Evolutionary conservation across 2,888 invertebrate species (phyloP).

Genomic region (Microplitis manilae): DNA sequence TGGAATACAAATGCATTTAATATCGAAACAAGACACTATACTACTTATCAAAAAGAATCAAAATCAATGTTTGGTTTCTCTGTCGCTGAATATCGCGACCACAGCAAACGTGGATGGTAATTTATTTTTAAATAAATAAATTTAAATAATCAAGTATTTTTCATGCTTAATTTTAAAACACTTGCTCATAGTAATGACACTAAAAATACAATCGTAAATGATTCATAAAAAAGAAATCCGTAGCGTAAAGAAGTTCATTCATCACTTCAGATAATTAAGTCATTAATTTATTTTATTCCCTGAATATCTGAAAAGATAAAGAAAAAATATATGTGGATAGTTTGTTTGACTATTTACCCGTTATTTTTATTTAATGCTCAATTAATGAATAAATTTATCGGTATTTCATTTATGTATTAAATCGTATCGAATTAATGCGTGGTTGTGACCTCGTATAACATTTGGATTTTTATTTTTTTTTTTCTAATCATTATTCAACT

Average conservation of each 20-base stretch:
- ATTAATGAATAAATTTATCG: neutral
- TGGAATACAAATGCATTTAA: slow-evolving; percentile 60
- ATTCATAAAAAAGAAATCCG: neutral
- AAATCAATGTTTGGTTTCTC: slow-evolving; percentile 68
- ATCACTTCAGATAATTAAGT: neutral
- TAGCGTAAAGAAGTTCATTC: neutral
- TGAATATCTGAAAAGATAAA: no score
- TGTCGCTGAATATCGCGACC: slow-evolving; percentile 65
- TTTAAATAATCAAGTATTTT: neutral
- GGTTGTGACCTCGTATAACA: slow-evolving; percentile 1
- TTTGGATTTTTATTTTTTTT: neutral
- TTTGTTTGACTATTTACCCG: no score
- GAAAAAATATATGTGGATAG: no score
- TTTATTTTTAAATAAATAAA: slow-evolving; percentile 30
- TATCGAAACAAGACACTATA: slow-evolving; percentile 65
- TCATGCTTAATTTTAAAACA: no score
- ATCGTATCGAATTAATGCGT: neutral
- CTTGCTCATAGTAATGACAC: no score
- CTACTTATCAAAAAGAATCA: slow-evolving; percentile 58
- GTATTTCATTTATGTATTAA: neutral
- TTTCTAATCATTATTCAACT: neutral
- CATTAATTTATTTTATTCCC: neutral
- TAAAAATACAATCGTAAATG: neutral
- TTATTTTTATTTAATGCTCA: neutral
- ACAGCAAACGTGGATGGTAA: slow-evolving; percentile 62